phyloP scores from a whole-genome alignment of 2,888 invertebrate genomes.

The Augiades crinisus region DNA sequence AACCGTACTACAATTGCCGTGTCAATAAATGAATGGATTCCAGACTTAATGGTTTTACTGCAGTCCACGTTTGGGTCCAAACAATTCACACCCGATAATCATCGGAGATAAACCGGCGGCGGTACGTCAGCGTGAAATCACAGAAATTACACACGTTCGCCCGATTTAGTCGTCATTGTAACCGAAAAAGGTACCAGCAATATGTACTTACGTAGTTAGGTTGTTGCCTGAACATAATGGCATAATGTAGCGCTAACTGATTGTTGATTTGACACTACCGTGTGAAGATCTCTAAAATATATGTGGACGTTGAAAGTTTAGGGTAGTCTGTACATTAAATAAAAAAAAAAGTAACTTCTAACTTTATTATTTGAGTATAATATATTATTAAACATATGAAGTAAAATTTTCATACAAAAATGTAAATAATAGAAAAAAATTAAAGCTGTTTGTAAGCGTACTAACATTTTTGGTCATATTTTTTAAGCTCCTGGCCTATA shows the following conservation, averaged over 20 bases:
- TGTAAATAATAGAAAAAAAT: too few species aligned
- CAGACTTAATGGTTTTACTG: conserved; percentile 45
- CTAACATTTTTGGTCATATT: too few species aligned
- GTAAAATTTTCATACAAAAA: too few species aligned
- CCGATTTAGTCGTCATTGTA: conserved; percentile 31
- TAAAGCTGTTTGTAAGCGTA: too few species aligned
- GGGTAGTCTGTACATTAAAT: background rate
- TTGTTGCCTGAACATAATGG: conserved; percentile 8
- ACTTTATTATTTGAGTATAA: too few species aligned
- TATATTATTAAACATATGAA: too few species aligned
- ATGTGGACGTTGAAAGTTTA: background rate
- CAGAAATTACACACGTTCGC: conserved; percentile 34
- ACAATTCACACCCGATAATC: conserved; percentile 77
- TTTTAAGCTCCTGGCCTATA: too few species aligned
- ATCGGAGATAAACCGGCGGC: conserved; percentile 63
- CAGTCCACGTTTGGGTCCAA: conserved; percentile 53
- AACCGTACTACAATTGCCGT: conserved; percentile 26
- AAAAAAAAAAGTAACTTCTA: background rate
- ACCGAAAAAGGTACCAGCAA: conserved; percentile 18
- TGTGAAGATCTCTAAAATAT: background rate
- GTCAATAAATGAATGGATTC: conserved; percentile 38
- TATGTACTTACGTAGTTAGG: background rate
- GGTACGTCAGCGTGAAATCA: conserved; percentile 53
- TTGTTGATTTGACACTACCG: conserved; percentile 8
- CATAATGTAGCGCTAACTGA: background rate